Evolutionary conservation across 2,888 invertebrate species (phyloP).

Genomic region (Osedax frankpressi): DNA sequence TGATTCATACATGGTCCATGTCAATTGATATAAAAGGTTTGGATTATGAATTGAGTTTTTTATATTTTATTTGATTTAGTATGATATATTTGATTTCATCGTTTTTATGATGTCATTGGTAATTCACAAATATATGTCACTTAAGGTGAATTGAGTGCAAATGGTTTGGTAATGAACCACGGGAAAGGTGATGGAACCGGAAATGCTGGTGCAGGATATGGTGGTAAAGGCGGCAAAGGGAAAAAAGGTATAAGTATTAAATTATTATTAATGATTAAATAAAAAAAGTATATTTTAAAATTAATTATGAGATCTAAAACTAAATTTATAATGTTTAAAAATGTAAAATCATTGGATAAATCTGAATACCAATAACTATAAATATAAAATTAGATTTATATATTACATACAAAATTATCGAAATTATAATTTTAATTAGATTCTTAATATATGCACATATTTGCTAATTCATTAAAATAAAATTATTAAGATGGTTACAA

Average conservation of each 20-base stretch:
- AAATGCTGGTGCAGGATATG: conserved; percentile 30
- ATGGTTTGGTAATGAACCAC: conserved; percentile 27
- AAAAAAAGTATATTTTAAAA: background rate
- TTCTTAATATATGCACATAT: background rate
- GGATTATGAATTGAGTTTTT: too few species aligned
- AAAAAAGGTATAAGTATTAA: too few species aligned
- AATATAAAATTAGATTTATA: background rate
- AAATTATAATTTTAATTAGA: background rate
- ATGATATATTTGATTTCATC: too few species aligned
- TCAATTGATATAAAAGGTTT: too few species aligned
- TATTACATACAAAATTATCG: background rate
- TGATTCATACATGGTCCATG: too few species aligned
- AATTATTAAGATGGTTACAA: background rate
- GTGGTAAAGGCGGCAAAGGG: conserved; percentile 29
- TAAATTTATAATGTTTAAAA: background rate
- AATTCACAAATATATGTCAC: too few species aligned
- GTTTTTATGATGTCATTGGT: too few species aligned
- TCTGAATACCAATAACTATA: background rate
- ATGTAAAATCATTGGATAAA: background rate
- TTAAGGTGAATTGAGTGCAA: conserved; percentile 25
- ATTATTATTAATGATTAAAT: too few species aligned
- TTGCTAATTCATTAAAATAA: background rate
- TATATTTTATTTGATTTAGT: too few species aligned
- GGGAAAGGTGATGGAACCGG: conserved; percentile 28
- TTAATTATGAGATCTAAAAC: background rate